A percentile compares a stretch with the other conserved stretches of the same genome.
phyloP scores from a whole-genome alignment of 2,888 invertebrate genomes.

The Tanytarsus gracilentus region DNA sequence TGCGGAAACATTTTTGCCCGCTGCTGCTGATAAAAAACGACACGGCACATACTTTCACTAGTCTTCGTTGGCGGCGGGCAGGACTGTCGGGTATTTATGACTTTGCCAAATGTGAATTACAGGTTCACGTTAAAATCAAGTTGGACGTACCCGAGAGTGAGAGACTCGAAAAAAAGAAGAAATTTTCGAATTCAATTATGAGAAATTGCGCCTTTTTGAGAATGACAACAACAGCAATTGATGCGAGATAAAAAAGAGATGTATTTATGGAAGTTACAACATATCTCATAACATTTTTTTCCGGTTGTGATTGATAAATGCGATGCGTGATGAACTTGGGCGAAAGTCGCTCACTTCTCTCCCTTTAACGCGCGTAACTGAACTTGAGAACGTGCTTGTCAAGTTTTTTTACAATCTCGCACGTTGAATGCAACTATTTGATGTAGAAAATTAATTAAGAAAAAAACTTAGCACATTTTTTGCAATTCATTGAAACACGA shows the following conservation, averaged over 20 bases:
- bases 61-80: neutral
- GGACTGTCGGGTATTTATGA: no score
- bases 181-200: slow-evolving; percentile 9
- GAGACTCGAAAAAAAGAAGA: slow-evolving; percentile 1
- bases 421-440: neutral
- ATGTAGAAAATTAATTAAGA: neutral
- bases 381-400: neutral
- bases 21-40: neutral
- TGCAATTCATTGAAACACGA: neutral
- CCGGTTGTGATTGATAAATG: slow-evolving; percentile 13
- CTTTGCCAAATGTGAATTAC: slow-evolving; percentile 7
- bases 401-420: neutral
- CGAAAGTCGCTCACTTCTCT: neutral
- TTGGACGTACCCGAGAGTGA: neutral
- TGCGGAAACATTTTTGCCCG: no score
- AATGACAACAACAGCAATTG: no score
- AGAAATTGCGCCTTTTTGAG: neutral
- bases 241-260: no score
- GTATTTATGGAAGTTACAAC: slow-evolving; percentile 9
- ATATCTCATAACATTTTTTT: slow-evolving; percentile 6
- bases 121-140: neutral
- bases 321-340: neutral
- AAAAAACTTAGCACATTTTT: neutral
- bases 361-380: neutral
- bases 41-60: neutral